Percentiles rank a stretch among this genome's conserved stretches.
These are phyloP conservation scores for Gouania willdenowi DNA, from an alignment of 2,797 vertebrate species.

Conservation along the genomic window DNA sequence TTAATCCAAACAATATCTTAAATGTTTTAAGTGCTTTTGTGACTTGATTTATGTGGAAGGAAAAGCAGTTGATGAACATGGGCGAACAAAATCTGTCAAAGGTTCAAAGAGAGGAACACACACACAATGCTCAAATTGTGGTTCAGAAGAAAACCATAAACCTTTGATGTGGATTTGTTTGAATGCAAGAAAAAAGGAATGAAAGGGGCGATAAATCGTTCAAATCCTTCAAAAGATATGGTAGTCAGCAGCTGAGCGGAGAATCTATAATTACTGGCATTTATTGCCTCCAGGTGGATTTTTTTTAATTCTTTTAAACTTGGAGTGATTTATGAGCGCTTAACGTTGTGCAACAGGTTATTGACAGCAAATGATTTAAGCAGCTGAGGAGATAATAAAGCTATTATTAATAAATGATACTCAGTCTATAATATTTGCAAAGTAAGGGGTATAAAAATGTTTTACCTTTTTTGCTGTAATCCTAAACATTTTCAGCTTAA, in stretches of 20 bases:
- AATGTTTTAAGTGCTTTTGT: no score
- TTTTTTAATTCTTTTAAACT: not conserved
- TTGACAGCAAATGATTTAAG: not conserved
- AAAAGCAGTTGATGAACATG: no score
- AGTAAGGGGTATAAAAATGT: not conserved
- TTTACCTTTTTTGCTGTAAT: no score
- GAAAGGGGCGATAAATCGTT: not conserved
- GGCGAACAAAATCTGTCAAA: no score
- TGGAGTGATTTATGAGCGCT: not conserved
- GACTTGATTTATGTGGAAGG: not conserved
- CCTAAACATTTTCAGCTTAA: no score
- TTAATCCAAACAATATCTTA: no score
- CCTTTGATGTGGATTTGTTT: not conserved
- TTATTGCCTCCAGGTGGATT: slow-evolving; percentile 3
- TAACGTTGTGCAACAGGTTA: slow-evolving; percentile 1
- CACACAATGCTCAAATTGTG: no score
- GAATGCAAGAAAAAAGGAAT: not conserved
- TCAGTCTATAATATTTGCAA: not conserved
- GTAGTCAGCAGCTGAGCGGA: not conserved
- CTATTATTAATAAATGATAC: not conserved
- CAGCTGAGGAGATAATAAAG: no score
- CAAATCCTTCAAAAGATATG: not conserved
- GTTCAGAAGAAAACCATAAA: no score
- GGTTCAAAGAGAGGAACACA: no score
- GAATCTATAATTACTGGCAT: not conserved